Evolutionary conservation across 2,888 invertebrate species (phyloP), one percentile per base, ranked within the genome.

Genomic region (Trilocha varians): DNA sequence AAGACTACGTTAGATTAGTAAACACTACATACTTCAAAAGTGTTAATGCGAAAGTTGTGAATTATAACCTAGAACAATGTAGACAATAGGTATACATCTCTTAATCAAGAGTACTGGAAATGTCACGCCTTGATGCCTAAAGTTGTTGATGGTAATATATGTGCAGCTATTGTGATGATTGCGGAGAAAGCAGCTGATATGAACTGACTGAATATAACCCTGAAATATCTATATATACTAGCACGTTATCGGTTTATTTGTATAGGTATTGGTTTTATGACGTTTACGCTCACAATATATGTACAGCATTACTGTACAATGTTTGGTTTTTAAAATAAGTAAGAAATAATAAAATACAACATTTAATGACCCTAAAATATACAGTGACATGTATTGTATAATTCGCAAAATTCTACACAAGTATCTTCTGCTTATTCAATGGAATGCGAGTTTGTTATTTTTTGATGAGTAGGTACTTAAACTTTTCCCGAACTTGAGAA

Each of bases 151-250:
- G 90, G 89, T 0, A 89, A 90, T 53, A 87, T 87, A 1, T 87
- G 89, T 49, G 89, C 89, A 0, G 87, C 89, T 0, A 72, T 80
- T 0, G 80, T 88, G 5, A 90, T 90, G 89, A 87, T 90, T 8
- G 90, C 79, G 0, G 90, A 90, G 57, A 89, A 88, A 57, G 88
- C 87, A 0, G 69, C 87, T 2, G 89, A 90, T 55, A 66, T 89
- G 69, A 88, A 90, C 16, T 88, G 88, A 51, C 8, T 36, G 65
- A 16, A 16, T 25, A 25, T 25, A 3, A 25, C 6, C 11, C 11
- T 25, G 6, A 25, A 18, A 8, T 18, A 18, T 4, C 8, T 18
- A 4, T 18, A 18, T 5, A 4, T 8, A 18, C 8, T 18, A 18
- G 8, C 18, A 4, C 18, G 18, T n/a, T n/a, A 18, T 18, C 18